Evolutionary conservation across 2,113 vertebrate species (phyloP), one percentile per base, ranked within the genome.

Genomic region (Chionodraco myersi): DNA sequence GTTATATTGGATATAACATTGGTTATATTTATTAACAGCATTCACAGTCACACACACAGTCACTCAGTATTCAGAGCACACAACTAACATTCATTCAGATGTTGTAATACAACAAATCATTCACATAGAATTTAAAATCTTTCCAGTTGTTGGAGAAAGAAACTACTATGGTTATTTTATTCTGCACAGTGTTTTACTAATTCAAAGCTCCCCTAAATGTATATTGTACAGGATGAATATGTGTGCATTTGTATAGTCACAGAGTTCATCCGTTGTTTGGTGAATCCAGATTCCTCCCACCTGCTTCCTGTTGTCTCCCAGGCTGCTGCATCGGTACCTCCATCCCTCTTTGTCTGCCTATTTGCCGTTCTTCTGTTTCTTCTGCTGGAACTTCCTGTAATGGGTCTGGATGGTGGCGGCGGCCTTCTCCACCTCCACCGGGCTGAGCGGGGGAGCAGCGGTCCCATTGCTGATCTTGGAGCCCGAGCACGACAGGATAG

Each of bases 341-440:
- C 52, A 0, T 34, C 62, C 18, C 13, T 65, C 61, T 48, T 23
- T 52, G 5, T 58, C 64, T 59, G 14, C 11, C 0, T 89, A 87
- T 72, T 96, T 94, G 54, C 86, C 84, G 26, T 94, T 92, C 82
- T 94, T 94, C 1, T 95, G 94, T 79, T 96, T 96, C 91, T 96
- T 95, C 88, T 96, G 94, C 80, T 97, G 96, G 79, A 96, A 96
- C 70, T 95, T 96, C 79, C 95, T 94, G 91, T 94, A 96, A 73
- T 95, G 96, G 58, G 84, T 94, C 92, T 97, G 96, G 87, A 96
- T 96, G 76, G 96, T 96, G 58, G 95, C n/a, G 0, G 96, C 95
- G 0, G 96, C 96, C 86, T 89, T 94, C 68, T 96, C 95, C 0
- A 86, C 79, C 21, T 92, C 90, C 10, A 92, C 64, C 0, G 88